Evolutionary conservation across 35 echinoderm and acorn worm species (phyloP).

Genomic region (Diadema setosum): DNA sequence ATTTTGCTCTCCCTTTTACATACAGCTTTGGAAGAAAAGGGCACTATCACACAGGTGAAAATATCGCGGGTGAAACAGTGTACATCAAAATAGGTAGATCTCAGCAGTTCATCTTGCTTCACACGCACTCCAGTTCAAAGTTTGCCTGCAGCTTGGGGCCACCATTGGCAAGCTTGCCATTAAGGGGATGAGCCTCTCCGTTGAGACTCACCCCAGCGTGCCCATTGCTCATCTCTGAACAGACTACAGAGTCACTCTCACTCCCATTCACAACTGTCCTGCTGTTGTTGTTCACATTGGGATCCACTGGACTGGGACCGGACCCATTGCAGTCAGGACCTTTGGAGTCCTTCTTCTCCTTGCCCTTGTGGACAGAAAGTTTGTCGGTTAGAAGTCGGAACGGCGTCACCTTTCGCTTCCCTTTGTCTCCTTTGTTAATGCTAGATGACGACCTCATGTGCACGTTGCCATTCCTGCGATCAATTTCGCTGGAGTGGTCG

Average conservation of each 20-base stretch:
- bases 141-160: neutral
- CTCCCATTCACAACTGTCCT: neutral
- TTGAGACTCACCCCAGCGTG: neutral
- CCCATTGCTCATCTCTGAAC: neutral
- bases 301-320: neutral
- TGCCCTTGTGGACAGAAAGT: conserved; percentile 30
- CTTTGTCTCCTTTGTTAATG: conserved; percentile 10
- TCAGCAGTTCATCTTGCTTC: too few species aligned
- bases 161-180: neutral
- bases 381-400: conserved; percentile 28
- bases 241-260: neutral
- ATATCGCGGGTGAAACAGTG: too few species aligned
- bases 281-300: conserved; percentile 27
- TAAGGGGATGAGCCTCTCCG: neutral
- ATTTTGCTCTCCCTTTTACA: too few species aligned
- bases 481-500: conserved; percentile 33
- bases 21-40: too few species aligned
- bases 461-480: neutral
- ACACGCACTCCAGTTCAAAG: neutral
- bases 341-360: conserved; percentile 4
- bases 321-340: neutral
- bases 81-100: too few species aligned
- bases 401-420: conserved; percentile 33
- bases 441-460: neutral
- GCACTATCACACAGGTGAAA: too few species aligned